These are phyloP conservation scores for Gadopsis marmoratus DNA, from an alignment of 2,797 vertebrate genomes.

Conservation along the genomic window DNA sequence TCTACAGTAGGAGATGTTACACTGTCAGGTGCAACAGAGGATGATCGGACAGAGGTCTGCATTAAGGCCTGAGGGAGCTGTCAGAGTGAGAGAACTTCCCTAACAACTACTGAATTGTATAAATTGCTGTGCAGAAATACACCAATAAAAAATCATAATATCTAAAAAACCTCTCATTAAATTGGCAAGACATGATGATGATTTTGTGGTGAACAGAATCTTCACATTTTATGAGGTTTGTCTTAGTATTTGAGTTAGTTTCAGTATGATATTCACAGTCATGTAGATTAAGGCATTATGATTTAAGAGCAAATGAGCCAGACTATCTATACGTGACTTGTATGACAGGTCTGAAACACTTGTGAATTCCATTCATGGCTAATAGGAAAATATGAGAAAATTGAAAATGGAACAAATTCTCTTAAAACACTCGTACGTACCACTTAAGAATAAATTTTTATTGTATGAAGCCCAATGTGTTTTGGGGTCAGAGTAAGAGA, in stretches of 20 bases:
- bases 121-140: not conserved
- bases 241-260: not conserved
- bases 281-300: too few relatives aligned
- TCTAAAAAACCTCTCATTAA: not conserved
- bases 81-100: not conserved
- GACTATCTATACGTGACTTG: not conserved
- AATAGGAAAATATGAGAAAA: not conserved
- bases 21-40: not conserved
- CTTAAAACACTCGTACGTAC: not conserved
- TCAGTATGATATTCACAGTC: not conserved
- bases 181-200: not conserved
- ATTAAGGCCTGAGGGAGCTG: slow-evolving; percentile 10
- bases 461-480: not conserved
- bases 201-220: not conserved
- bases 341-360: not conserved
- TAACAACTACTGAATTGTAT: not conserved
- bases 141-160: not conserved
- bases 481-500: not conserved
- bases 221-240: not conserved
- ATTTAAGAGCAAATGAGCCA: not conserved
- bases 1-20: not conserved
- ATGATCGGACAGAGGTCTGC: slow-evolving; percentile 12
- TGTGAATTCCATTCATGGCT: not conserved
- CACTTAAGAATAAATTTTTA: not conserved
- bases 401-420: not conserved